Evolutionary conservation across 2,113 vertebrate species (phyloP).

Genomic region (Elephantulus edwardii): DNA sequence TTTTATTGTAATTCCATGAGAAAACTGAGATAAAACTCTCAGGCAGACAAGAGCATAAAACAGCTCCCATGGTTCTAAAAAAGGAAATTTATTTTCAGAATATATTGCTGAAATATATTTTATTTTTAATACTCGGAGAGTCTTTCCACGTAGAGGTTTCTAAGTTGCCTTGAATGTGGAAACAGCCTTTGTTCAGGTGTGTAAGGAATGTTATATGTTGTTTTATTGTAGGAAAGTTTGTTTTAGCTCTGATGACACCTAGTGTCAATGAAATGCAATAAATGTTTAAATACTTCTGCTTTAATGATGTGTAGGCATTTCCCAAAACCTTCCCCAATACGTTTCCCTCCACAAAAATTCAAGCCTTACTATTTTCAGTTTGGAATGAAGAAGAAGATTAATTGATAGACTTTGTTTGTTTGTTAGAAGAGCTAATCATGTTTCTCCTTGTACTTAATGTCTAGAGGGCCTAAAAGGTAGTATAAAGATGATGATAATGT

Average conservation of each 20-base stretch:
- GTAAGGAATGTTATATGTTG: not conserved
- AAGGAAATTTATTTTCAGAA: slow-evolving; percentile 42
- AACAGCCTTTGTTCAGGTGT: slow-evolving; percentile 44
- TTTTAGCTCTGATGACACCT: slow-evolving; percentile 58
- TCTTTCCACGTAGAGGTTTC: slow-evolving; percentile 50
- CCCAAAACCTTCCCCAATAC: not conserved
- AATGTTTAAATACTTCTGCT: slow-evolving; percentile 40
- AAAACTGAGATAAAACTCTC: slow-evolving; percentile 62
- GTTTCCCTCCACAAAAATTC: slow-evolving; percentile 16
- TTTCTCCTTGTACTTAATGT: slow-evolving; percentile 9
- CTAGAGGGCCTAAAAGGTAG: not conserved
- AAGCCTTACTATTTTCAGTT: slow-evolving; percentile 52
- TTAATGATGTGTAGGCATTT: slow-evolving; percentile 33
- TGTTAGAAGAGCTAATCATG: slow-evolving; percentile 11
- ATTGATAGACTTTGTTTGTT: not conserved
- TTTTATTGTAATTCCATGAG: slow-evolving; percentile 12
- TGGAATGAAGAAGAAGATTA: slow-evolving; percentile 42
- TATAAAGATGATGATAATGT: not conserved
- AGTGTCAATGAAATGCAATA: slow-evolving; percentile 60
- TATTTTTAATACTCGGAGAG: slow-evolving; percentile 55
- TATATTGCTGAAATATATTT: slow-evolving; percentile 45
- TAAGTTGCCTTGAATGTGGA: slow-evolving; percentile 2
- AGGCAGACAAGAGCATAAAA: slow-evolving; percentile 59
- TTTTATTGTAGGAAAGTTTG: slow-evolving; percentile 39
- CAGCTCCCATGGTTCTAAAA: not conserved